Evolutionary conservation across 2,797 vertebrate genomes (phyloP), one percentile per base, ranked within the genome.

Genomic region (Tolypeutes matacus): DNA sequence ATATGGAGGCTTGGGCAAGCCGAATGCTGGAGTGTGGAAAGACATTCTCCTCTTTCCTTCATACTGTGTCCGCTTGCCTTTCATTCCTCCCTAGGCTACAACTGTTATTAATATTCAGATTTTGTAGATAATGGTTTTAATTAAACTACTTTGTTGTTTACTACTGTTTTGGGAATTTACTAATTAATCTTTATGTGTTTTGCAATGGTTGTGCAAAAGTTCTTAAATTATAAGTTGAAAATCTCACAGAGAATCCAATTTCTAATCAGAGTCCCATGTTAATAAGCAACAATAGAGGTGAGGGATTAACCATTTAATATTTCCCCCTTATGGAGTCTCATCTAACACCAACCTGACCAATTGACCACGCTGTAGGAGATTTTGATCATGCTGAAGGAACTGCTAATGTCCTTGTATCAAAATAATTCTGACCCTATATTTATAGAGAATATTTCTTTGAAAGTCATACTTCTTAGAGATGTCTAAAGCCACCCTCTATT

Each of bases 101-200:
- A 78, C 96, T 96, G 92, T 94, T 97, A 98, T 97, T 97, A 97
- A 98, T 27, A 29, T 88, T 97, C 95, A 95, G 96, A 98, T 96
- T 95, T 96, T 76, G 93, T 93, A 97, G 97, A 97, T 98, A 97
- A 98, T 98, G 93, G 94, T 95, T 96, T 97, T 98, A 97, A 98
- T 98, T 98, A 98, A 98, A 97, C 95, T 91, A 92, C 97, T 97
- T 96, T 95, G 92, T 86, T 95, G 96, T 96, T 98, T 98, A 98
- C 95, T 89, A 96, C 97, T 95, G 96, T 95, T 97, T 97, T 0
- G 96, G 98, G 98, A 98, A 97, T 97, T 97, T 97, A 96, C 97
- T 97, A 97, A 97, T 98, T 98, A 98, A 97, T 98, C 97, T 97
- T 97, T 97, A 97, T 97, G 97, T 97, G 90, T 97, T 97, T 96